A percentile compares a stretch with the other conserved stretches of the same genome.
Conservation (phyloP, 2,113 vertebrate species). For the Boleophthalmus pectinirostris region DNA sequence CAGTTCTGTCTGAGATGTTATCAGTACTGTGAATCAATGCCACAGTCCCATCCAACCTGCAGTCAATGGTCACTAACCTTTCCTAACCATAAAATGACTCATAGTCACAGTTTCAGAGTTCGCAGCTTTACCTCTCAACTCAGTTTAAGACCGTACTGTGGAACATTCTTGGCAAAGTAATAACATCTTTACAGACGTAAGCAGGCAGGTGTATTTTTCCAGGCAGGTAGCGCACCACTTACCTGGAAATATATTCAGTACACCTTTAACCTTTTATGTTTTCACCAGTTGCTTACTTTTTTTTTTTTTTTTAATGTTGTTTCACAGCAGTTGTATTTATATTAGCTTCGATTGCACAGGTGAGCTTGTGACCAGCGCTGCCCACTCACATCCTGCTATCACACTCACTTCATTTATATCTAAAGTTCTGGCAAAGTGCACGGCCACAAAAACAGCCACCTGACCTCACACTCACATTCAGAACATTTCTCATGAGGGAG, state of each 20-base stretch:
- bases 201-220: too few species aligned
- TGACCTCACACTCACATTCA: constrained; percentile 7
- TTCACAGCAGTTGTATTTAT: neutral
- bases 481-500: constrained; percentile 19
- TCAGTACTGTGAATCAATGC: too few species aligned
- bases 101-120: too few species aligned
- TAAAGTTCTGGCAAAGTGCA: neutral
- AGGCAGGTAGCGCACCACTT: too few species aligned
- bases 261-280: neutral
- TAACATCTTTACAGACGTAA: too few species aligned
- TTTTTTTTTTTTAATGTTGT: neutral
- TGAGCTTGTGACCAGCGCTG: neutral
- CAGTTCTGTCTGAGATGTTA: too few species aligned
- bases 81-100: too few species aligned
- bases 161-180: neutral
- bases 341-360: constrained; percentile 15
- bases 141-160: too few species aligned
- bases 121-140: too few species aligned
- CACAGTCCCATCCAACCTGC: too few species aligned
- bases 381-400: constrained; percentile 47
- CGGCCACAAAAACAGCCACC: constrained; percentile 18
- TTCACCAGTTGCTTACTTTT: neutral
- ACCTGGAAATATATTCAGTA: neutral
- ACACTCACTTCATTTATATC: constrained; percentile 28
- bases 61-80: too few species aligned